Evolutionary conservation across 2,797 vertebrate genomes (phyloP), one percentile per base, ranked within the genome.

Genomic region (Crenuchus spilurus): DNA sequence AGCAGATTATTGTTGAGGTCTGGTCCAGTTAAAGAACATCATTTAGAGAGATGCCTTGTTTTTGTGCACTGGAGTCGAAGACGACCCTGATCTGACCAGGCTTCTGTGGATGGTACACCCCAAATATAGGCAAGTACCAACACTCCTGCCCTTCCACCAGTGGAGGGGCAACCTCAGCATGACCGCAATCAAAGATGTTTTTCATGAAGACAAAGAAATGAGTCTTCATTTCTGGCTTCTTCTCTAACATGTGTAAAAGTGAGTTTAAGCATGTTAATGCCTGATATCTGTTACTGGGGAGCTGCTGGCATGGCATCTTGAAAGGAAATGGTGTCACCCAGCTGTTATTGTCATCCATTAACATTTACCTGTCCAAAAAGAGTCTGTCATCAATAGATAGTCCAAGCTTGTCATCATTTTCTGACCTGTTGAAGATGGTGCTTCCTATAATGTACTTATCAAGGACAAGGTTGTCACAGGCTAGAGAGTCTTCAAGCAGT

Each of bases 321-420:
- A 74, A 67, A 24, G 72, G 72, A 1, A 74, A 54, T 11, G 63
- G 63, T 0, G 63, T 41, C 18, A 57, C 52, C 51, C 51, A 66
- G 14, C 8, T 20, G 18, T 74, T 74, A 10, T 4, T 13, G 22
- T 66, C 18, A 4, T 74, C 63, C 54, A 63, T 49, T 7, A 33
- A 48, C 51, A 74, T 55, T 14, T 66, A 18, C 26, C 11, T 28
- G 2, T 66, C 28, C 62, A 66, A 14, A 7, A 69, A 75, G 2
- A 24, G 54, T 14, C 9, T 41, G 22, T 70, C 55, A 10, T 70
- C 37, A 0, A 69, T 33, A 9, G 65, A 75, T 0, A 2, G 10
- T 10, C 39, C 44, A 16, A 3, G 13, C 4, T 41, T 46, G 8
- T 70, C 13, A 10, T 75, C 28, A 4, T 44, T 37, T 39, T 22